These are phyloP conservation scores for Chaenogobius annularis DNA, from an alignment of 2,113 vertebrate genomes.

Conservation along the genomic window DNA sequence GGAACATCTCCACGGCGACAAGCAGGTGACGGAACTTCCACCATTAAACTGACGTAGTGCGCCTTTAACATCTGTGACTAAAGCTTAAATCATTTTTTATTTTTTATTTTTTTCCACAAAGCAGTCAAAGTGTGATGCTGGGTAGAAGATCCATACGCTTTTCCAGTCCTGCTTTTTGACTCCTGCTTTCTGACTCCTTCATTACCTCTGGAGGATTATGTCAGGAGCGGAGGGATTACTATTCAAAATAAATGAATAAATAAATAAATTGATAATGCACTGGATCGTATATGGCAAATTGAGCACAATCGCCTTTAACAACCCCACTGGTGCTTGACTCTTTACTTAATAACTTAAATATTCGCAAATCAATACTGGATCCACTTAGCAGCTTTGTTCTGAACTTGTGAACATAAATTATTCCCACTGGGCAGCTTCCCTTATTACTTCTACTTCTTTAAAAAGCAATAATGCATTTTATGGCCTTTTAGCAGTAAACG, in stretches of 20 bases:
- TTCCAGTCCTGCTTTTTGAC: too few species aligned
- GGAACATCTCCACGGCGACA: neutral
- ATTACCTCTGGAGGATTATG: too few species aligned
- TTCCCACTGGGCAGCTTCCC: neutral
- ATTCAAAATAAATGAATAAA: too few species aligned
- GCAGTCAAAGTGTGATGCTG: too few species aligned
- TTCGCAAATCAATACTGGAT: conserved; percentile 26
- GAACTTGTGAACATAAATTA: conserved; percentile 4
- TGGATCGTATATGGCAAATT: neutral
- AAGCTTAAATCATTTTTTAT: too few species aligned
- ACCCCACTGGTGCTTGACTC: conserved; percentile 12
- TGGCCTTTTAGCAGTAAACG: conserved; percentile 24
- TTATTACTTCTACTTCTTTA: conserved; percentile 6
- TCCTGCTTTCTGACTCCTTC: too few species aligned
- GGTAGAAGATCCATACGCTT: too few species aligned
- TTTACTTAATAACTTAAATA: conserved; percentile 23
- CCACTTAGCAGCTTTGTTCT: neutral
- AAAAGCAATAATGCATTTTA: conserved; percentile 26
- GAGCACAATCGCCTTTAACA: conserved; percentile 2
- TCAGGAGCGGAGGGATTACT: too few species aligned
- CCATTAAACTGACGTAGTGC: neutral
- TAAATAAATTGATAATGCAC: neutral
- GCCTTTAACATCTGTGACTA: too few species aligned
- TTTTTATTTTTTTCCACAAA: too few species aligned
- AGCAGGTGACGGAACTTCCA: neutral